Conservation (phyloP, 2,888 invertebrate species). For the Automeris io region DNA sequence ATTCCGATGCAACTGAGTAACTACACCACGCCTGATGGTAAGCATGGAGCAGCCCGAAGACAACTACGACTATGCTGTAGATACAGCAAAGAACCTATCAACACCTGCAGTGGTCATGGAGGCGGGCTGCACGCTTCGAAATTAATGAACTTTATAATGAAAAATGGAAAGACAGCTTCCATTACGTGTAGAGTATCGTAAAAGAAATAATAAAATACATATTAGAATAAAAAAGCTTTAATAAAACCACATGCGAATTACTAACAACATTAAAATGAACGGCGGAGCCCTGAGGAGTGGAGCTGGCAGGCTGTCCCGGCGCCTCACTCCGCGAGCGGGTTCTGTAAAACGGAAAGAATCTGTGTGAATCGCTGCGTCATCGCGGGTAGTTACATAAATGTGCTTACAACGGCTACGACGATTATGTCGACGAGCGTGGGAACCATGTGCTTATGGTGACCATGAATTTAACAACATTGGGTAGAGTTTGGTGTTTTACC, state of each 20-base stretch:
- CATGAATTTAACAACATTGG: no score
- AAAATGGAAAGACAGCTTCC: no score
- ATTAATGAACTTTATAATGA: no score
- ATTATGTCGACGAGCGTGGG: constrained; percentile 1
- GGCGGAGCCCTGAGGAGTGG: not conserved
- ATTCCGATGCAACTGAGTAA: no score
- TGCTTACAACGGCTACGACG: not conserved
- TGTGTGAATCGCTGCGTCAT: constrained; percentile 49
- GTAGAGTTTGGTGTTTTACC: no score
- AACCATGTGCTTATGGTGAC: not conserved
- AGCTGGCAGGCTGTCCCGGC: not conserved
- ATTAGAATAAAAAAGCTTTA: not conserved
- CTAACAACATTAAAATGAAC: not conserved
- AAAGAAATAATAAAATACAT: not conserved
- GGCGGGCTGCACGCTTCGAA: no score
- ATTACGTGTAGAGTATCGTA: no score
- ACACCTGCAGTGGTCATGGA: no score
- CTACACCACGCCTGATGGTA: no score
- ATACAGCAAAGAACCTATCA: no score
- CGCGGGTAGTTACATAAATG: constrained; percentile 5
- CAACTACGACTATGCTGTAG: no score
- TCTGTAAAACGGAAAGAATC: constrained; percentile 23
- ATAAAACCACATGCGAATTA: not conserved
- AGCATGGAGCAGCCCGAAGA: no score
- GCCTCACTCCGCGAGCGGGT: not conserved